phyloP scores from a whole-genome alignment of 2,797 vertebrate genomes.

The Threskiornis aethiopicus region DNA sequence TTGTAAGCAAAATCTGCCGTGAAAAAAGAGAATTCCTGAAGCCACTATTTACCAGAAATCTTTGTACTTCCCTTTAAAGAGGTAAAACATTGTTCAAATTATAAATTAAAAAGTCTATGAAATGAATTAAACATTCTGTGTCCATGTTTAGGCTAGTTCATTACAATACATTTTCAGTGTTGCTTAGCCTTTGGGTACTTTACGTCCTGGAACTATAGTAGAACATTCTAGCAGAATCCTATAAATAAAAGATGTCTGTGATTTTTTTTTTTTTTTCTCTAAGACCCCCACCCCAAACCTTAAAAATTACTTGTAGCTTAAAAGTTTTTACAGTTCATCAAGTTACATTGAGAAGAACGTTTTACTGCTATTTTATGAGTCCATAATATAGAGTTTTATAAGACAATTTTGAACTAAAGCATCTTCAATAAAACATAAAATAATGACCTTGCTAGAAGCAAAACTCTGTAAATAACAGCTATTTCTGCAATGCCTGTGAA shows the following conservation, averaged over 20 bases:
- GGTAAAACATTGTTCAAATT: background rate
- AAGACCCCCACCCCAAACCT: background rate
- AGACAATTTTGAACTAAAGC: background rate
- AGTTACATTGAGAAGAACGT: background rate
- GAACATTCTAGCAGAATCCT: background rate
- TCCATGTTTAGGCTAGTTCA: fast-evolving
- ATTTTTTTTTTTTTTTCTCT: background rate
- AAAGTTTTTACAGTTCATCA: background rate
- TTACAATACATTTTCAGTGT: background rate
- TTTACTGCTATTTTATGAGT: background rate
- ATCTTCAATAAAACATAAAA: background rate
- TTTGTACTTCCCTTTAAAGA: background rate
- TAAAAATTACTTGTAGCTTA: background rate
- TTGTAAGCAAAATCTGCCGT: background rate
- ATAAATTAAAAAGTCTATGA: background rate
- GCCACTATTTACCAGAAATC: background rate
- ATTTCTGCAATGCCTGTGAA: background rate
- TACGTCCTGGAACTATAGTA: background rate
- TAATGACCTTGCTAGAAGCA: background rate
- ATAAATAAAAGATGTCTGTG: background rate
- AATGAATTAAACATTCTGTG: background rate
- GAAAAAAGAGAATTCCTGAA: background rate
- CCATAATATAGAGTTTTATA: background rate
- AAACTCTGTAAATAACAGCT: background rate
- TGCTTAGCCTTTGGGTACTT: background rate